Conservation (phyloP, 2,113 vertebrate species). For the Mormyrus lacerda region DNA sequence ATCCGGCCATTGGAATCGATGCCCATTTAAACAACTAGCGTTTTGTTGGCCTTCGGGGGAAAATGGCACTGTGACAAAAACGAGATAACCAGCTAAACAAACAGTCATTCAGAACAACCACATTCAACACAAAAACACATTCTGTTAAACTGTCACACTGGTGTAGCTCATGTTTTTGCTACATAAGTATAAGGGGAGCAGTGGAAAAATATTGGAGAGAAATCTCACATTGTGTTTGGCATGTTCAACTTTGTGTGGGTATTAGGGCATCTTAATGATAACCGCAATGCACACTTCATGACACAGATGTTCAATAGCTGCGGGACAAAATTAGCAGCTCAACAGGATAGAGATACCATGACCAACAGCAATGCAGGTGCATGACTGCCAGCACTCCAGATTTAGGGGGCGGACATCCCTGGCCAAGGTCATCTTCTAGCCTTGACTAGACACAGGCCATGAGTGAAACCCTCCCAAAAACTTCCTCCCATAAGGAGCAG, state of each 20-base stretch:
- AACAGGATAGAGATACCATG: not conserved
- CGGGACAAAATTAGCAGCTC: not conserved
- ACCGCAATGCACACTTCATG: not conserved
- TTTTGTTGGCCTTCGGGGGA: not conserved
- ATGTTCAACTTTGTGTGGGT: not conserved
- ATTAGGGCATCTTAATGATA: not conserved
- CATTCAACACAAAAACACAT: not conserved
- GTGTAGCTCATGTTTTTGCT: not conserved
- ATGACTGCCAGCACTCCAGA: not conserved
- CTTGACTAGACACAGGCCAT: slow-evolving; percentile 8
- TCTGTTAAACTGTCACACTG: not conserved
- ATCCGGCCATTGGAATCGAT: not conserved
- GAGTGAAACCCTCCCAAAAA: slow-evolving; percentile 18
- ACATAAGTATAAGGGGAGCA: not conserved
- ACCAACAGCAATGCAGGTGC: not conserved
- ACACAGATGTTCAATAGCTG: not conserved
- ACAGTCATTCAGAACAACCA: not conserved
- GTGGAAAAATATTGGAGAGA: not conserved
- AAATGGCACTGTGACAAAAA: not conserved
- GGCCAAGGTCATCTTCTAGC: not conserved
- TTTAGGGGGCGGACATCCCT: not conserved
- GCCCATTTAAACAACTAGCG: not conserved
- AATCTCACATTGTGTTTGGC: not conserved
- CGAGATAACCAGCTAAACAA: not conserved
- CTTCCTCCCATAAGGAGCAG: not conserved